Conservation (phyloP, 1,140 invertebrate species). For the Cotesia chilonis region DNA sequence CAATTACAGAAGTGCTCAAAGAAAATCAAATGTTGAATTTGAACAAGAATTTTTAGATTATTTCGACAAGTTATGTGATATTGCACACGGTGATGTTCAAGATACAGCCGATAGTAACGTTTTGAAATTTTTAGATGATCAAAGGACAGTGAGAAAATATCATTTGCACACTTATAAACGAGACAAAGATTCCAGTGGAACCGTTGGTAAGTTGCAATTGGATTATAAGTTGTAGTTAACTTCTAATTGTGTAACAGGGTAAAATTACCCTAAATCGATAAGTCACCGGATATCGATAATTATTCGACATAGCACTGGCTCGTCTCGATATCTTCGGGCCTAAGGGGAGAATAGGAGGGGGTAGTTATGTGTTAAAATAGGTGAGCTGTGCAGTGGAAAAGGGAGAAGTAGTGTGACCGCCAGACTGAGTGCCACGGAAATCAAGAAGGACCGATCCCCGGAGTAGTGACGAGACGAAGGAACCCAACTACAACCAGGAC, state of each 20-base stretch:
- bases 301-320: too few species aligned
- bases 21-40: constrained; percentile 23
- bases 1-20: constrained; percentile 26
- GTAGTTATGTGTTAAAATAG: too few species aligned
- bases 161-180: constrained; percentile 23
- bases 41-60: constrained; percentile 25
- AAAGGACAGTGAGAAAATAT: constrained; percentile 31
- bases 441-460: too few species aligned
- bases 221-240: constrained; percentile 6
- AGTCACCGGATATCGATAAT: too few species aligned
- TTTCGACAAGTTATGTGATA: constrained; percentile 31
- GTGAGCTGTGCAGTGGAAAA: too few species aligned
- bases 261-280: too few species aligned
- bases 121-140: constrained; percentile 25
- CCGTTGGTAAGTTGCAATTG: constrained; percentile 21
- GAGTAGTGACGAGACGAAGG: too few species aligned
- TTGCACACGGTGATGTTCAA: constrained; percentile 31
- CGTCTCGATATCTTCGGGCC: too few species aligned
- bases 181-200: constrained; percentile 16
- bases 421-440: too few species aligned
- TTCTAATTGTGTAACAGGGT: neutral
- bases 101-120: constrained; percentile 17
- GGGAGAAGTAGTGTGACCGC: too few species aligned
- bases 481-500: too few species aligned
- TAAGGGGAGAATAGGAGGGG: too few species aligned